Evolutionary conservation across 2,797 vertebrate species (phyloP), one percentile per base, ranked within the genome.

Genomic region (Dendrocincla tyrannina): DNA sequence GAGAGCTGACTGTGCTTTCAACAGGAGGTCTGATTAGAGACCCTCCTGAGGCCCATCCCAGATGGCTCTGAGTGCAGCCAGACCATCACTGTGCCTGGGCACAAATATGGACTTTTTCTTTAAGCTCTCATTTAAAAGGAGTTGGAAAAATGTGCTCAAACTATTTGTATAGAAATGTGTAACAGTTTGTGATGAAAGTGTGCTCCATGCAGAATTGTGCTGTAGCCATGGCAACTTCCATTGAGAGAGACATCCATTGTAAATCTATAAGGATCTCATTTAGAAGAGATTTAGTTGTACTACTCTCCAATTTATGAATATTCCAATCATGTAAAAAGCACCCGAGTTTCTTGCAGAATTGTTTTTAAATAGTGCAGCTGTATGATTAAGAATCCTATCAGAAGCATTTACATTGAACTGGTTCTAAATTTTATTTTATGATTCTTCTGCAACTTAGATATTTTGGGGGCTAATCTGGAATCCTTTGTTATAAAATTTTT

Each of bases 201-300:
- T 67, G 62, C 63, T 89, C 41, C 33, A 10, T 42, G 46, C 37
- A 84, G 76, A 91, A 86, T 52, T 95, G 79, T 86, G 68, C 76
- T 82, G 95, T 97, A 95, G 64, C 94, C 88, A 95, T 91, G 76
- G 91, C 56, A 96, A 96, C 96, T 76, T 86, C 72, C 62, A 88
- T n/a, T 92, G 81, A 92, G 59, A 84, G 83, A 95, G 47, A 79
- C 74, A 78, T 75, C 79, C 93, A 86, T 73, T 93, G 93, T 81
- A 85, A 94, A 84, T 89, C 87, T 92, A 9, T 50, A 60, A 91
- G 41, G 66, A 77, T 73, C 76, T 89, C 17, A 94, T 95, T 88
- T 76, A 76, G 79, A 69, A 79, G 86, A 91, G 50, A 91, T 80
- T 93, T 85, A 89, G 67, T 83, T 91, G 72, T 88, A 73, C 89